Evolutionary conservation across 2,113 vertebrate genomes (phyloP).

Genomic region (Cariama cristata): DNA sequence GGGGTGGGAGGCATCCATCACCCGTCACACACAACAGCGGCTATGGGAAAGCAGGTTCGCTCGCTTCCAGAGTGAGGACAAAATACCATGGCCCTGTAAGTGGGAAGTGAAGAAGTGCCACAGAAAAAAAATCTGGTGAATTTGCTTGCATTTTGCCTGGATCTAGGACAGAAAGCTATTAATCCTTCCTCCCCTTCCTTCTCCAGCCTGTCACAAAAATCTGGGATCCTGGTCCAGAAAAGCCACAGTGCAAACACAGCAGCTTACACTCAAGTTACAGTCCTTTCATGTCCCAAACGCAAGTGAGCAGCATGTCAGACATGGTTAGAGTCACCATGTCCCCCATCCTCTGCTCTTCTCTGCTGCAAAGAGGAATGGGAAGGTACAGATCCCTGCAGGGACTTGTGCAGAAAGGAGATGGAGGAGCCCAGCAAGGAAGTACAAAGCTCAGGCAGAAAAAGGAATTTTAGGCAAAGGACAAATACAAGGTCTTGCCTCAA

Average conservation of each 20-base stretch:
- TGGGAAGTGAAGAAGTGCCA: not conserved
- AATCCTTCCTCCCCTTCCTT: not conserved
- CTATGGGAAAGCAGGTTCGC: not conserved
- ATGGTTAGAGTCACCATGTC: fast-evolving
- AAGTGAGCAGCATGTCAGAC: fast-evolving
- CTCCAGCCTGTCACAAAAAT: not conserved
- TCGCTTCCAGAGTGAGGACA: not conserved
- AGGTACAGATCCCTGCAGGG: not conserved
- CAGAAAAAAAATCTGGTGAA: not conserved
- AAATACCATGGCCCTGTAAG: not conserved
- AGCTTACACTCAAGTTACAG: not conserved
- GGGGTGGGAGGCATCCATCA: not conserved
- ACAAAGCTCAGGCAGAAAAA: not conserved
- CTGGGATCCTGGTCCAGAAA: not conserved
- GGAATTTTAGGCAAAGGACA: not conserved
- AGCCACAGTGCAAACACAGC: not conserved
- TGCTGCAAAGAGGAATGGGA: not conserved
- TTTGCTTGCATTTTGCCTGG: not conserved
- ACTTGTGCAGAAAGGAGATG: not conserved
- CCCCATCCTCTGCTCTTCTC: not conserved
- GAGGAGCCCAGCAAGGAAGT: not conserved
- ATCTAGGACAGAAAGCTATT: not conserved
- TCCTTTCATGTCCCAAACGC: fast-evolving
- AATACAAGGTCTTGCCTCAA: not conserved
- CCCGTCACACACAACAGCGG: fast-evolving